phyloP scores from a whole-genome alignment of 2,113 vertebrate species.

The Eretmochelys imbricata region DNA sequence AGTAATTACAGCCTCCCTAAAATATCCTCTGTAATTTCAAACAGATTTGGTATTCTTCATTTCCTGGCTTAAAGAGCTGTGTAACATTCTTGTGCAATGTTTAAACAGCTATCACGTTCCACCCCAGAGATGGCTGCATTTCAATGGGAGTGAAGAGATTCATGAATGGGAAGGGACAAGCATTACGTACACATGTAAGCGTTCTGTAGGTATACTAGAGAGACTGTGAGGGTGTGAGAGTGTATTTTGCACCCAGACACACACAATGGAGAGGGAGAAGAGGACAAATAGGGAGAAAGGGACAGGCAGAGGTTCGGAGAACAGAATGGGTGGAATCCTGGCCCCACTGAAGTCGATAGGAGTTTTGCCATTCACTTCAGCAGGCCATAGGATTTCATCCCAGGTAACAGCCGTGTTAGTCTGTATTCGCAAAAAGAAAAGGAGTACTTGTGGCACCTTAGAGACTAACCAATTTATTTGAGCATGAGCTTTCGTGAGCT shows the following conservation, averaged over 20 bases:
- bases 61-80: not conserved
- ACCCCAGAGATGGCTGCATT: not conserved
- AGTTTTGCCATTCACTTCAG: not conserved
- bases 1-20: not conserved
- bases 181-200: not conserved
- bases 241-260: not conserved
- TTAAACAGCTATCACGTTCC: not conserved
- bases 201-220: not conserved
- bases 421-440: too few relatives aligned
- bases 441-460: too few relatives aligned
- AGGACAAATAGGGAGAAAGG: not conserved
- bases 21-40: not conserved
- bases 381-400: not conserved
- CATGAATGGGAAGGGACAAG: not conserved
- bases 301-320: not conserved
- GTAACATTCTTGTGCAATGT: fast-evolving
- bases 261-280: not conserved
- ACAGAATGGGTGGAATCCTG: not conserved
- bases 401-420: not conserved
- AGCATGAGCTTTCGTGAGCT: too few relatives aligned
- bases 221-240: not conserved
- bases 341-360: not conserved
- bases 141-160: not conserved
- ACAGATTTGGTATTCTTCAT: not conserved
- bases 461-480: too few relatives aligned